These are phyloP conservation scores for Oreochromis aureus DNA, from an alignment of 2,113 vertebrate species.

Conservation along the genomic window DNA sequence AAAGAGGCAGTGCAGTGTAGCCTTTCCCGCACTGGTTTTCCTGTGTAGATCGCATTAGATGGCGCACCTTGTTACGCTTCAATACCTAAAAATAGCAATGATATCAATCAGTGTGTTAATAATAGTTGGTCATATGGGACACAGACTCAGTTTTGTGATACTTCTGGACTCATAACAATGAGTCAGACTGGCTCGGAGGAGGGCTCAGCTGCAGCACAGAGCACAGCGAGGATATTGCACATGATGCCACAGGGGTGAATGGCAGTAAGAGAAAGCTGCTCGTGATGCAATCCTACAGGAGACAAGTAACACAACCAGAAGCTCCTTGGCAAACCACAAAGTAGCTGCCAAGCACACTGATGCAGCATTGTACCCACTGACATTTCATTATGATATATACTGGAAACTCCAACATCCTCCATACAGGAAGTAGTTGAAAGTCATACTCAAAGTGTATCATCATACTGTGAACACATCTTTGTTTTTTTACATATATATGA, in stretches of 20 bases:
- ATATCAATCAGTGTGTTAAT: constrained; percentile 44
- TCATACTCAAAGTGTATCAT: not conserved
- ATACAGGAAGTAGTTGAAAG: not conserved
- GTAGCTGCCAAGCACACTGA: constrained; percentile 8
- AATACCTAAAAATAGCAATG: constrained; percentile 22
- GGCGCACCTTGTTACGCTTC: not conserved
- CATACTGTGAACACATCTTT: not conserved
- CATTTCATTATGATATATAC: not conserved
- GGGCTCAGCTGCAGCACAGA: constrained; percentile 45
- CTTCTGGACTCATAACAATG: constrained; percentile 1
- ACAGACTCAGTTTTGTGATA: constrained; percentile 20
- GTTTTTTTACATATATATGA: not conserved
- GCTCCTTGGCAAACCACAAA: constrained; percentile 15
- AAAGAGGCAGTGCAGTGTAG: not conserved
- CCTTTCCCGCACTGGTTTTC: not conserved
- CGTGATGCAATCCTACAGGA: constrained; percentile 38
- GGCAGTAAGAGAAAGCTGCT: constrained; percentile 21
- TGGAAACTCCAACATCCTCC: not conserved
- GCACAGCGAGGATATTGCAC: constrained; percentile 22
- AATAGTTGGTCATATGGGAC: constrained; percentile 39
- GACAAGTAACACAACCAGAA: not conserved
- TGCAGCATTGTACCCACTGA: not conserved
- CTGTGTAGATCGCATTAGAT: not conserved
- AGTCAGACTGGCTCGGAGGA: not conserved
- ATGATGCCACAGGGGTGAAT: constrained; percentile 6